A percentile compares a stretch with the other conserved stretches of the same genome.
These are phyloP conservation scores for Alouatta palliata DNA, from an alignment of 2,113 vertebrate species.

Conservation along the genomic window DNA sequence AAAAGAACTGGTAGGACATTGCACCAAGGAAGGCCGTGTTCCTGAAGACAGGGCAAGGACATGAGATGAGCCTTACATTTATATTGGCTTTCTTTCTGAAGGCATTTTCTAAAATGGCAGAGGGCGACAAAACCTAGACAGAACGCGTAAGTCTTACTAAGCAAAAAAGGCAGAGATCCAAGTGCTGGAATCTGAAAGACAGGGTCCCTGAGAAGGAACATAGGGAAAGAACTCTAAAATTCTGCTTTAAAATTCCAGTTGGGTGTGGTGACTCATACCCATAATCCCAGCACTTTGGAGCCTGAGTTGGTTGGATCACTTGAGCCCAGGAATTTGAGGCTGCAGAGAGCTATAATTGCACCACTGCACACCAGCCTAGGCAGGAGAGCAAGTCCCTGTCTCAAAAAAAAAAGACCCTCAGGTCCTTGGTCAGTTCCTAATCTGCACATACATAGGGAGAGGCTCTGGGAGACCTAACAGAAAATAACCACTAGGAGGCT, in stretches of 20 bases:
- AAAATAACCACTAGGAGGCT: neutral
- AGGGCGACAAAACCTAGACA: neutral
- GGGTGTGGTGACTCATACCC: too few relatives aligned
- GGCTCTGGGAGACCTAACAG: neutral
- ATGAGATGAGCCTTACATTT: neutral
- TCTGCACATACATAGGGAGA: neutral
- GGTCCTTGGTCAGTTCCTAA: neutral
- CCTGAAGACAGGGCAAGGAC: neutral
- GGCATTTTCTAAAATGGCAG: neutral
- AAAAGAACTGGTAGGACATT: neutral
- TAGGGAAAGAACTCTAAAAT: neutral
- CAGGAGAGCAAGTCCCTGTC: neutral
- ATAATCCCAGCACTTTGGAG: neutral
- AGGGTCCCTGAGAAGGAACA: neutral
- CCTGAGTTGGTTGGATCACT: neutral
- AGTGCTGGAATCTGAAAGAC: neutral
- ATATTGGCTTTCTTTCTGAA: neutral
- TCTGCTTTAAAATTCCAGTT: neutral
- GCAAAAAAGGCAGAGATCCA: neutral
- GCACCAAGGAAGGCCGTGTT: neutral
- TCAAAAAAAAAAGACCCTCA: neutral
- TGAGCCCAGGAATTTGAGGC: neutral
- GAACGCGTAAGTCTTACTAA: neutral
- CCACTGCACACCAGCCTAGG: neutral
- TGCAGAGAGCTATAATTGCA: too few relatives aligned